Evolutionary conservation across 2,888 invertebrate species (phyloP).

Genomic region (Troides aeacus): DNA sequence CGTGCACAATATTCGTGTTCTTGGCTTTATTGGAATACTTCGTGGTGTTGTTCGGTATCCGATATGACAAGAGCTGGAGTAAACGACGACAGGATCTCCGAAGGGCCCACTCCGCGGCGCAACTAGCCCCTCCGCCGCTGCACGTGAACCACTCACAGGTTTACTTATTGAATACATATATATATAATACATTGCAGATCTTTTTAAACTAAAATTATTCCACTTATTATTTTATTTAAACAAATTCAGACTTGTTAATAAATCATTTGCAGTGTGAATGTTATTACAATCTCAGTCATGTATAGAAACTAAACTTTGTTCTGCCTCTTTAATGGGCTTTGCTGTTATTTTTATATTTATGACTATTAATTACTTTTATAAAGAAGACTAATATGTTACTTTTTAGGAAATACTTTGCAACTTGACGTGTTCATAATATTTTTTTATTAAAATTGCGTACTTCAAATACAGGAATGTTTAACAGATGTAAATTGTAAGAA

Average conservation of each 20-base stretch:
- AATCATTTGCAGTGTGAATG: too few relatives aligned
- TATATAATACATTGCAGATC: neutral
- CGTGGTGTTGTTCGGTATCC: slow-evolving; percentile 82
- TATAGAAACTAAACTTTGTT: too few relatives aligned
- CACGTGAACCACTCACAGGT: slow-evolving; percentile 75
- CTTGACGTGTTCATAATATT: neutral
- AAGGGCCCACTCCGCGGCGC: slow-evolving; percentile 68
- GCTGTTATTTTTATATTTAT: too few relatives aligned
- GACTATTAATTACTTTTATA: too few relatives aligned
- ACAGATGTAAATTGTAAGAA: too few relatives aligned
- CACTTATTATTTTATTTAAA: too few relatives aligned
- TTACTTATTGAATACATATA: neutral
- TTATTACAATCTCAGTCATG: neutral
- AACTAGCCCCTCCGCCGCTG: slow-evolving; percentile 64
- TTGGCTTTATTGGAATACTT: slow-evolving; percentile 83
- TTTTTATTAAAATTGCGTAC: too few relatives aligned
- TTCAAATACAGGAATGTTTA: too few relatives aligned
- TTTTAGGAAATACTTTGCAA: neutral
- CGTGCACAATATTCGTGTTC: slow-evolving; percentile 83
- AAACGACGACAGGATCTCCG: slow-evolving; percentile 66
- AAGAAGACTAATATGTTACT: too few relatives aligned
- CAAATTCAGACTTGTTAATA: too few relatives aligned
- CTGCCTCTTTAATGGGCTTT: too few relatives aligned
- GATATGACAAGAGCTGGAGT: slow-evolving; percentile 83
- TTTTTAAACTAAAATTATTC: too few relatives aligned